phyloP scores from a whole-genome alignment of 2,888 invertebrate genomes.

The Timandra comae region DNA sequence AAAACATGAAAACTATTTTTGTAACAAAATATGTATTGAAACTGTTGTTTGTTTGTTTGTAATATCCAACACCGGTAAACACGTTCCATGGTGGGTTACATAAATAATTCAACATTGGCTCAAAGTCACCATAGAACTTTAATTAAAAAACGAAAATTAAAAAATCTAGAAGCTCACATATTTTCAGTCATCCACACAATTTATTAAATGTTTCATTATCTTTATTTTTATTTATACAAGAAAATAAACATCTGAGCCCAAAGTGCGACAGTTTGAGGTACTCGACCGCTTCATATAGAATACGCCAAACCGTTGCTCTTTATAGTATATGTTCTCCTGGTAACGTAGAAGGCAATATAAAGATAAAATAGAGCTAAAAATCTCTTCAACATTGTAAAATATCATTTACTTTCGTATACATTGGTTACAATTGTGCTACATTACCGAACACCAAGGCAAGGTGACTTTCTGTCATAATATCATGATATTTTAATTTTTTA shows the following conservation, averaged over 20 bases:
- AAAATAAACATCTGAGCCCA: constrained; percentile 34
- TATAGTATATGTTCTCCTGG: constrained; percentile 55
- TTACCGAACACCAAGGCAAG: constrained; percentile 74
- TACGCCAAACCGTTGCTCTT: constrained; percentile 27
- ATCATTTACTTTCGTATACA: constrained; percentile 73
- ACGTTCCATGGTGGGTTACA: constrained; percentile 15
- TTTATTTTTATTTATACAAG: constrained; percentile 8
- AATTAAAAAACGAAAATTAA: constrained; percentile 32
- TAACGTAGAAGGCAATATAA: constrained; percentile 66
- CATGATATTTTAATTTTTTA: constrained; percentile 54
- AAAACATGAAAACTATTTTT: no score
- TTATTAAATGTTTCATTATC: constrained; percentile 28
- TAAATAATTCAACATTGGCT: constrained; percentile 10
- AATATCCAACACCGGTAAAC: constrained; percentile 21
- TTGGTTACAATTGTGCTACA: constrained; percentile 76
- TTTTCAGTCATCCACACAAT: constrained; percentile 56
- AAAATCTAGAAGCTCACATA: constrained; percentile 46
- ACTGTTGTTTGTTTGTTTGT: no score
- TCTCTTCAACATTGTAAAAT: constrained; percentile 73
- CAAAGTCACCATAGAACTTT: constrained; percentile 33
- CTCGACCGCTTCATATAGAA: constrained; percentile 8
- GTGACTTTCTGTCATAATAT: constrained; percentile 57
- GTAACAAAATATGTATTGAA: no score
- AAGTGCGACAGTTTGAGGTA: constrained; percentile 37
- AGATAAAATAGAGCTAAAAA: constrained; percentile 72